Evolutionary conservation across 2,797 vertebrate genomes (phyloP).

Genomic region (Dallia pectoralis): DNA sequence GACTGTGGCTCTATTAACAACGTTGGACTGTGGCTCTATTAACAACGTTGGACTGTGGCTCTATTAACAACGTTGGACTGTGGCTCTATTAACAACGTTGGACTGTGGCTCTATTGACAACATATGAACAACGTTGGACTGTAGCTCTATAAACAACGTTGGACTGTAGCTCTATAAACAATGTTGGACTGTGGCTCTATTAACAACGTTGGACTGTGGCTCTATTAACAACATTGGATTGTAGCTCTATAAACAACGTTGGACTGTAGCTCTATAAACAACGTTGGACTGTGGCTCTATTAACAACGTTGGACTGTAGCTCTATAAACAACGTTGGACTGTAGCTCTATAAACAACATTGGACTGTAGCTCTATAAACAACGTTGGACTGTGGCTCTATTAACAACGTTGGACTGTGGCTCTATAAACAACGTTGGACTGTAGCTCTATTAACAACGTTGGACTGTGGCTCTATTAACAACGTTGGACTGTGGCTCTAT

Average conservation of each 20-base stretch:
- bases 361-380: neutral
- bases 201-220: neutral
- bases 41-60: neutral
- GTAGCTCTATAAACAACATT: neutral
- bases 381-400: neutral
- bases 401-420: neutral
- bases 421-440: neutral
- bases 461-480: too few relatives aligned
- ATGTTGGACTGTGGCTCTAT: neutral
- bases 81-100: neutral
- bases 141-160: neutral
- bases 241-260: neutral
- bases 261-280: neutral
- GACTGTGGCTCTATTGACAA: neutral
- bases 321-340: neutral
- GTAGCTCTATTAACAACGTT: neutral
- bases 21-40: neutral
- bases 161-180: neutral
- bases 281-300: neutral
- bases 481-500: neutral
- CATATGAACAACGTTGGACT: neutral
- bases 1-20: neutral
- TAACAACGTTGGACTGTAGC: neutral
- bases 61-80: neutral
- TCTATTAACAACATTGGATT: neutral